Evolutionary conservation across 2,113 vertebrate genomes (phyloP), one percentile per base, ranked within the genome.

Genomic region (Odobenus rosmarus): DNA sequence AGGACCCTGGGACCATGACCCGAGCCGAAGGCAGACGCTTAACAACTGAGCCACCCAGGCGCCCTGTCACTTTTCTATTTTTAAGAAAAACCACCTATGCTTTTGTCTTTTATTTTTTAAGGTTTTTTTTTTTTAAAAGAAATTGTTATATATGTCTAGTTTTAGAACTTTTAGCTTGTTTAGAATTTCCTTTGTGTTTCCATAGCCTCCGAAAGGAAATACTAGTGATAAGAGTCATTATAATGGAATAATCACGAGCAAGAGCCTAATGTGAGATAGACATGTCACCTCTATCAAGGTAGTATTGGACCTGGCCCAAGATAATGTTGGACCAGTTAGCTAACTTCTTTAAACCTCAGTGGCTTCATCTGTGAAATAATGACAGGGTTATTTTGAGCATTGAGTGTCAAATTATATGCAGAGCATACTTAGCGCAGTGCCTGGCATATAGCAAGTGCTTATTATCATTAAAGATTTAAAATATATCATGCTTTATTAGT

Each of bases 151-250:
- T 85, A 36, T 95, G 33, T 96, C 74, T 80, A 46, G 53, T 86
- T 80, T 84, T 62, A 76, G 90, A 76, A n/a, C 64, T 84, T 80
- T 23, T 64, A 39, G 24, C 62, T 39, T 53, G 10, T 83, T 95
- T 57, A 84, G 46, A 82, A n/a, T 61, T 90, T 90, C n/a, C 23
- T 26, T 72, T 88, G 82, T 94, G 39, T 88, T 82, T 97, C 49
- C 28, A 31, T 74, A 89, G 46, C 46, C 71, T 85, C 31, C 46
- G 85, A 55, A 21, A 90, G 4, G 36, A 92, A 84, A 13, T 79
- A 26, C 51, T 89, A 62, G 62, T 85, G 36, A 62, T 64, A 88
- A 62, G 61, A 62, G 10, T 6, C 46, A 86, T 21, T 57, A n/a
- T 72, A 57, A 26, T 67, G 23, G 46, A 71, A 49, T 42, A 88